Evolutionary conservation across 2,888 invertebrate species (phyloP), one percentile per base, ranked within the genome.

Genomic region (Geophilus truncorum): DNA sequence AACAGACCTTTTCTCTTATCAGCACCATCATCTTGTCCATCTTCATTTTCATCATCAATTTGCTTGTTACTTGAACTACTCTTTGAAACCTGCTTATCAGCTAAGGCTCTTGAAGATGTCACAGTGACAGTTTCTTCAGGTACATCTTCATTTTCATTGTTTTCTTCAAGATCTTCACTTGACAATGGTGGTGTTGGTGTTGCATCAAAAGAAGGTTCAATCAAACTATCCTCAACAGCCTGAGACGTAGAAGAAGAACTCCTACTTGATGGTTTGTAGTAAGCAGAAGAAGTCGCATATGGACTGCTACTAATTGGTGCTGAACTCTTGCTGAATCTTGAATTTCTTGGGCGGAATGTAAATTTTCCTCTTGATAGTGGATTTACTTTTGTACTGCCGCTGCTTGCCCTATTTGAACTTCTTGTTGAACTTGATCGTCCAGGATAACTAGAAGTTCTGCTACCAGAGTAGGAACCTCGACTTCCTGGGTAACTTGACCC

Each of bases 181-280:
- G 80, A 76, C 40, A 80, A 76, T 4, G 79, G 79, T 76, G 76
- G 36, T n/a, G 80, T 76, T 9, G 76, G 75, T 34, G 75, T 80
- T 40, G 28, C n/a, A 1, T 80, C 75, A 36, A 76, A 34, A 40
- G 80, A 80, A 10, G 75, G 28, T 10, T 80, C 80, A 18, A 80
- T 30, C 9, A 57, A 10, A 62, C 32, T 57, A n/a, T 23, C 15
- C 0, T 70, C 78, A 1, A 12, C 51, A 2, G 18, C 28, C 18
- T 75, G 23, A 23, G 80, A 40, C 36, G 34, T 18, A 1, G 70
- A 0, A 32, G 57, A 7, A 30, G 21, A 30, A 10, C 30, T 10
- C 3, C 32, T 12, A 25, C n/a, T 75, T 2, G 75, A 36, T 15
- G 57, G 28, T n/a, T 28, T 32, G 34, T 21, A 62, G 10, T 51